phyloP scores from a whole-genome alignment of 2,888 invertebrate genomes.

The Odontothrips loti region DNA sequence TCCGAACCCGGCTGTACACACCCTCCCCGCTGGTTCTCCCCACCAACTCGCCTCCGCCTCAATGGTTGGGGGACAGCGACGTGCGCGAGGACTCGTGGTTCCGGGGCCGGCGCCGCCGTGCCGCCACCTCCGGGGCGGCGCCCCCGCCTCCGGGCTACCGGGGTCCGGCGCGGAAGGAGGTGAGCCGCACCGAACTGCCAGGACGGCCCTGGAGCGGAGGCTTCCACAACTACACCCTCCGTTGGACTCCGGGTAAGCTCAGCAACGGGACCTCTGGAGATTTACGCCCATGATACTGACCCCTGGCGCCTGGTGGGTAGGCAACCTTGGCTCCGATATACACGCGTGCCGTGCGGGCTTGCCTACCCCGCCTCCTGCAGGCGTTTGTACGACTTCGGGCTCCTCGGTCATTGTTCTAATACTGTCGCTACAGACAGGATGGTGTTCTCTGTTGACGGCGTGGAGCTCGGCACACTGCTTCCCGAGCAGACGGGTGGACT shows the following conservation, averaged over 20 bases:
- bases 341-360: no score
- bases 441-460: not conserved
- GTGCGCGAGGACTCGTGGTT: not conserved
- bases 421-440: not conserved
- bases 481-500: not conserved
- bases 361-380: no score
- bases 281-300: no score
- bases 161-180: not conserved
- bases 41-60: not conserved
- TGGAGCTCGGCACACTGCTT: not conserved
- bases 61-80: not conserved
- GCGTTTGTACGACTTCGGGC: no score
- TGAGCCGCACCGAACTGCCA: not conserved
- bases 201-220: conserved; percentile 43
- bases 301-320: no score
- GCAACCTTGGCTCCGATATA: no score
- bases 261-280: no score
- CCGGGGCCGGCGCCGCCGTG: not conserved
- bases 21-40: not conserved
- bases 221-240: conserved; percentile 52
- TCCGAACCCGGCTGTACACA: not conserved
- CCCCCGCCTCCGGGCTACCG: not conserved
- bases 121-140: not conserved
- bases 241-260: conserved; percentile 48
- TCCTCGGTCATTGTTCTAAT: no score